Conservation (phyloP, 2,888 invertebrate species). For the Acronicta leporina region DNA sequence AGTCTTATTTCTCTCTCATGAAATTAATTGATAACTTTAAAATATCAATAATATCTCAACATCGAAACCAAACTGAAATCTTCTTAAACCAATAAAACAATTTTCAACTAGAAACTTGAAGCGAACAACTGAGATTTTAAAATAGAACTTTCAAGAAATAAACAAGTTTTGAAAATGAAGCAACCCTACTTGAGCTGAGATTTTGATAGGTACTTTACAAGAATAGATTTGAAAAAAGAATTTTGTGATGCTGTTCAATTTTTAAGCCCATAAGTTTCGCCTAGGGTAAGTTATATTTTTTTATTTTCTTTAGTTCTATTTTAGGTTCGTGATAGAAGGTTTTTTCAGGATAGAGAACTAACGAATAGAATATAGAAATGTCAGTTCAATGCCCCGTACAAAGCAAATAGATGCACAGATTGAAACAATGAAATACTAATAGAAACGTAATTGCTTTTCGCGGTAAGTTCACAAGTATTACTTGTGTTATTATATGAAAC, state of each 20-base stretch:
- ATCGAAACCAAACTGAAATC: constrained; percentile 2
- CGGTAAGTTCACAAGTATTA: too few relatives aligned
- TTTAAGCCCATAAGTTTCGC: not conserved
- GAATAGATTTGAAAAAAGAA: constrained; percentile 4
- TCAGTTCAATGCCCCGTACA: not conserved
- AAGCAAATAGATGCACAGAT: not conserved
- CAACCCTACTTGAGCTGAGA: constrained; percentile 1
- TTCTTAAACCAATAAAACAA: constrained; percentile 16
- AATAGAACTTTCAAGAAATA: constrained; percentile 13
- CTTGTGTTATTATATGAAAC: too few relatives aligned
- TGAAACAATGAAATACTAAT: not conserved
- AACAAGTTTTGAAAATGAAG: constrained; percentile 21
- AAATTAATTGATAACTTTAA: not conserved
- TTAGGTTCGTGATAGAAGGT: too few relatives aligned
- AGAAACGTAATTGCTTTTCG: too few relatives aligned
- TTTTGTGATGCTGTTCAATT: not conserved
- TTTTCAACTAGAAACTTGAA: constrained; percentile 21
- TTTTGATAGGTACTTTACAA: constrained; percentile 5
- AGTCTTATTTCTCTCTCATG: too few relatives aligned
- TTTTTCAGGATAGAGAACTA: not conserved
- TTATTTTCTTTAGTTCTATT: not conserved
- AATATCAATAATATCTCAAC: constrained; percentile 1
- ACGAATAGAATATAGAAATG: too few relatives aligned
- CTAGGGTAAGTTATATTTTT: not conserved
- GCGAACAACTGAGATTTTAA: constrained; percentile 10